These are phyloP conservation scores for Tetrax tetrax DNA, from an alignment of 2,113 vertebrate species.

Conservation along the genomic window DNA sequence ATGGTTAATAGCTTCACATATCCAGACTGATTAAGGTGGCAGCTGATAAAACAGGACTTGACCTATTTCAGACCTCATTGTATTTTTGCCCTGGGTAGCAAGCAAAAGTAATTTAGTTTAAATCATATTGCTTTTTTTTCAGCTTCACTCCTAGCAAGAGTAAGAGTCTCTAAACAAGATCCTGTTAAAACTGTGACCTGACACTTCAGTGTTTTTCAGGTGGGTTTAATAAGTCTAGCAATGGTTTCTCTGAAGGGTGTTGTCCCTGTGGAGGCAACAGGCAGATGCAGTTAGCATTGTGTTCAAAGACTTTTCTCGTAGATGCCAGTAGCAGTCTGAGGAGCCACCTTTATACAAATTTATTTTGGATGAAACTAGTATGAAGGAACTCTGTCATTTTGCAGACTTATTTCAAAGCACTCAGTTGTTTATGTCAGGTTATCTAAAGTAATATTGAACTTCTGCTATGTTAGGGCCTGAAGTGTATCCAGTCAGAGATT, in stretches of 20 bases:
- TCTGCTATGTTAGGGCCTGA: not conserved
- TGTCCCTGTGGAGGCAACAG: not conserved
- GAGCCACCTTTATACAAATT: not conserved
- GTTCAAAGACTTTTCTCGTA: not conserved
- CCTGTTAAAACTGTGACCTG: not conserved
- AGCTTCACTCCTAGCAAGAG: not conserved
- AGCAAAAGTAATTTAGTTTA: not conserved
- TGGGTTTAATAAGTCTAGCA: not conserved
- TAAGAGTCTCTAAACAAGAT: not conserved
- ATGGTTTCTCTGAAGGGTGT: not conserved
- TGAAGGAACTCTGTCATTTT: not conserved
- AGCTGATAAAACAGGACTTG: not conserved
- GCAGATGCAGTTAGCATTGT: not conserved
- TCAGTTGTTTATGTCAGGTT: not conserved
- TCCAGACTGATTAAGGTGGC: not conserved
- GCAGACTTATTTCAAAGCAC: not conserved
- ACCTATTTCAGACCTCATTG: not conserved
- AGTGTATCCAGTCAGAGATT: not conserved
- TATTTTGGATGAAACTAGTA: not conserved
- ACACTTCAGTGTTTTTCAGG: not conserved
- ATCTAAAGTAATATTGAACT: not conserved
- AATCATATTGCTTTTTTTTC: not conserved
- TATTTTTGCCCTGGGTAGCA: not conserved
- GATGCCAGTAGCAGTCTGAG: not conserved
- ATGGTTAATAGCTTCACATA: not conserved